Evolutionary conservation across 2,797 vertebrate genomes (phyloP).

Genomic region (Falco berigora): DNA sequence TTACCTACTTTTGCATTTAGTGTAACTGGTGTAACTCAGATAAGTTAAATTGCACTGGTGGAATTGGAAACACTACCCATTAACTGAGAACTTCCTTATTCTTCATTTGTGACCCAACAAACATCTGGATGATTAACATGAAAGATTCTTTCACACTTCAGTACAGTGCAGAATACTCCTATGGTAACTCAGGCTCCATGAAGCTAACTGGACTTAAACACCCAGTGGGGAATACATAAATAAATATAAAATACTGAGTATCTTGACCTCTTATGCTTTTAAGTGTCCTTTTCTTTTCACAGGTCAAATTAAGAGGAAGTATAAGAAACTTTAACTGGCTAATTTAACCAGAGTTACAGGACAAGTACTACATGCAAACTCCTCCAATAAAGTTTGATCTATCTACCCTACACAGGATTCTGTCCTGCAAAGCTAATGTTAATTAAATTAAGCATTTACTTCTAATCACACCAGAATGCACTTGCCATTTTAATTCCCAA

Average conservation of each 20-base stretch:
- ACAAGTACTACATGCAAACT: not conserved
- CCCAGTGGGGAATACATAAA: not conserved
- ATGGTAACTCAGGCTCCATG: rapidly evolving
- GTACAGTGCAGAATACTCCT: not conserved
- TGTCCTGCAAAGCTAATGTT: not conserved
- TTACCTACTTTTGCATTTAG: not conserved
- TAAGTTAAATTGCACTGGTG: not conserved
- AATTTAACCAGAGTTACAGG: not conserved
- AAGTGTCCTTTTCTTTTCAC: not conserved
- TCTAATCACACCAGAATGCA: not conserved
- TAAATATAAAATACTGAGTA: not conserved
- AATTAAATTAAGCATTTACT: not conserved
- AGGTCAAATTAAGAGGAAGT: not conserved
- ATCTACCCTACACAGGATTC: not conserved
- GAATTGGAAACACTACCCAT: not conserved
- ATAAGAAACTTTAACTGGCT: not conserved
- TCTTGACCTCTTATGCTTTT: not conserved
- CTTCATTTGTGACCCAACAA: not conserved
- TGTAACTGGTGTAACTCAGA: not conserved
- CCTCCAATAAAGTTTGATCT: not conserved
- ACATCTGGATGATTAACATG: not conserved
- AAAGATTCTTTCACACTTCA: not conserved
- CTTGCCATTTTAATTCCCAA: not conserved
- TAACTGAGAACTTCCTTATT: not conserved
- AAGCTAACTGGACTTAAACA: not conserved